phyloP scores from a whole-genome alignment of 2,888 invertebrate species.

The Catocala nupta region DNA sequence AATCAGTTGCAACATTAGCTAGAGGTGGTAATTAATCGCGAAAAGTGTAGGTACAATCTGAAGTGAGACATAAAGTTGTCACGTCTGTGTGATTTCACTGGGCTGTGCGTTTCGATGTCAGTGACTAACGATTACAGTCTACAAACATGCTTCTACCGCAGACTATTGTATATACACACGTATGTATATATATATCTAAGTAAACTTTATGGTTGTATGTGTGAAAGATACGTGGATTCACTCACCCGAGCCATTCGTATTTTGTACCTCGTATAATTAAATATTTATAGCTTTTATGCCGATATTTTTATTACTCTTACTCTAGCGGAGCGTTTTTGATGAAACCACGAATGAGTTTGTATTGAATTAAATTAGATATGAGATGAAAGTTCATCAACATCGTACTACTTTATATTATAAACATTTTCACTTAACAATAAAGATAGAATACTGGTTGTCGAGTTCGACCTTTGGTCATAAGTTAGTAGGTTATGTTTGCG shows the following conservation, averaged over 20 bases:
- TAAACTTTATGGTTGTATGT: conserved; percentile 38
- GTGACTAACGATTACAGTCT: conserved; percentile 71
- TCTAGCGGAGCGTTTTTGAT: conserved; percentile 21
- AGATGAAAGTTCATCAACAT: conserved; percentile 9
- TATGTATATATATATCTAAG: conserved; percentile 29
- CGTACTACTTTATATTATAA: too few relatives aligned
- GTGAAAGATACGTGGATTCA: conserved; percentile 48
- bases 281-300: conserved; percentile 37
- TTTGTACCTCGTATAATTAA: conserved; percentile 40
- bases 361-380: conserved; percentile 10
- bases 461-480: too few relatives aligned
- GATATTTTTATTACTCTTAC: conserved; percentile 39
- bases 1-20: background rate
- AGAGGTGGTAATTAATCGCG: too few relatives aligned
- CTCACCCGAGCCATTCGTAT: conserved; percentile 43
- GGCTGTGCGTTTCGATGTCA: conserved; percentile 71
- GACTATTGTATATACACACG: conserved; percentile 42
- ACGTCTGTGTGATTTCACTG: conserved; percentile 64
- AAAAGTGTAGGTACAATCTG: too few relatives aligned
- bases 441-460: too few relatives aligned
- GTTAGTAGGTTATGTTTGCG: too few relatives aligned
- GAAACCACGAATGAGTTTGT: conserved; percentile 18
- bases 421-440: too few relatives aligned
- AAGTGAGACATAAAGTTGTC: conserved; percentile 47
- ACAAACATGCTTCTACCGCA: conserved; percentile 65